phyloP scores from a whole-genome alignment of 2,113 vertebrate genomes.

The Romanogobio albipinnatus region DNA sequence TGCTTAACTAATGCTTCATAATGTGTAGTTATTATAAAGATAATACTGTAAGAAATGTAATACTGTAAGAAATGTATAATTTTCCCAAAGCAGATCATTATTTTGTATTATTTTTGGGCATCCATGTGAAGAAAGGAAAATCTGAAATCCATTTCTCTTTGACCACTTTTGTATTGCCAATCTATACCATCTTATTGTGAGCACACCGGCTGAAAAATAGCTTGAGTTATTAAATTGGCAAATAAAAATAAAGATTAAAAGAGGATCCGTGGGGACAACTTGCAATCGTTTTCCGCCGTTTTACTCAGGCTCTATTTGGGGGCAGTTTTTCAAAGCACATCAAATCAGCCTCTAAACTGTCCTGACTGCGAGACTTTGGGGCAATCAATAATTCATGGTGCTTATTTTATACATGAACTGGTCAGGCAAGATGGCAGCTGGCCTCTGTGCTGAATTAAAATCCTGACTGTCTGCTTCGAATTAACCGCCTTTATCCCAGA shows the following conservation, averaged over 20 bases:
- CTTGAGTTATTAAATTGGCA: conserved; percentile 52
- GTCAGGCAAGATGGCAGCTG: conserved; percentile 41
- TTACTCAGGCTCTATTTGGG: neutral
- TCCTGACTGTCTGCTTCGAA: neutral
- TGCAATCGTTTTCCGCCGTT: conserved; percentile 17
- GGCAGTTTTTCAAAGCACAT: conserved; percentile 35
- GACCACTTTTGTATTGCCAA: conserved; percentile 63
- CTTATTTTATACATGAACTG: conserved; percentile 53
- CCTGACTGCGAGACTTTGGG: conserved; percentile 33
- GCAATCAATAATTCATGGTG: conserved; percentile 58
- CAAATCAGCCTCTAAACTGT: conserved; percentile 38
- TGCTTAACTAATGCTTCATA: too few relatives aligned
- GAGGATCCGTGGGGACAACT: conserved; percentile 21
- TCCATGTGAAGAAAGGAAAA: conserved; percentile 38
- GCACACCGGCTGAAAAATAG: conserved; percentile 54
- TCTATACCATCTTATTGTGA: conserved; percentile 57
- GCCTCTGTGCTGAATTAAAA: neutral
- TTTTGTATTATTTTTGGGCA: too few relatives aligned
- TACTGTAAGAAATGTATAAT: too few relatives aligned
- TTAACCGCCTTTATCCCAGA: neutral
- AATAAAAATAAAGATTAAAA: conserved; percentile 62
- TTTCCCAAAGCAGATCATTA: too few relatives aligned
- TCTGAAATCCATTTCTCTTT: conserved; percentile 59
- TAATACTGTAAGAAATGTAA: too few relatives aligned
- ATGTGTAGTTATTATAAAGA: too few relatives aligned